Conservation (phyloP, 30 jellyfish, hydroid and myxozoan genomes). For the Cassiopea xamachana region DNA sequence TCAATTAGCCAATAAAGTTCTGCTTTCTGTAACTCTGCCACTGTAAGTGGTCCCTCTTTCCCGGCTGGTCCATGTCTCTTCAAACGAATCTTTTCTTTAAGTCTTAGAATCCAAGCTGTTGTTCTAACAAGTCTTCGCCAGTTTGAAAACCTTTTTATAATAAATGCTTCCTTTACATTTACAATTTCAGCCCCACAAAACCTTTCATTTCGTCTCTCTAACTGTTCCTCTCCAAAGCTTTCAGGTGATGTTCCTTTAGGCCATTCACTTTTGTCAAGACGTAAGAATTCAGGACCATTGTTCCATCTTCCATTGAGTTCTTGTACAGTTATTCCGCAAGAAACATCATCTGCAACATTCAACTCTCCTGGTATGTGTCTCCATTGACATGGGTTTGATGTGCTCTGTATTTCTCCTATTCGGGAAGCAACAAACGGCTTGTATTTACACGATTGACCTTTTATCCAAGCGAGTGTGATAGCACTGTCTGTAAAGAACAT, state of each 20-base stretch:
- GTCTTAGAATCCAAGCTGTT: conserved; percentile 59
- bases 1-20: too few relatives aligned
- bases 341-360: conserved; percentile 39
- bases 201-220: too few relatives aligned
- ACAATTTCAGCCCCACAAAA: too few relatives aligned
- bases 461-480: conserved; percentile 22
- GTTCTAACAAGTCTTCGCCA: conserved; percentile 52
- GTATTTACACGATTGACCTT: conserved; percentile 24
- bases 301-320: conserved; percentile 37
- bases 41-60: too few relatives aligned
- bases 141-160: conserved; percentile 44
- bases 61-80: too few relatives aligned
- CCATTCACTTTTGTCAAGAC: conserved; percentile 7
- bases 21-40: too few relatives aligned
- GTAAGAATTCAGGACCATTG: conserved; percentile 38
- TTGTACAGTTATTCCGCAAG: conserved; percentile 16
- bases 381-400: conserved; percentile 39
- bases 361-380: conserved; percentile 30
- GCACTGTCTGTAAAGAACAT: conserved; percentile 43
- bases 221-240: conserved; percentile 8
- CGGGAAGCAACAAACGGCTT: conserved; percentile 59
- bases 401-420: conserved; percentile 53
- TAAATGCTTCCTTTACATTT: conserved; percentile 15
- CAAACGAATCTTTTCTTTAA: conserved; percentile 28
- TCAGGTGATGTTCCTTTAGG: not conserved